Base-by-base conservation (phyloP, 2,797 vertebrate species). In the Cryptoprocta ferox region DNA sequence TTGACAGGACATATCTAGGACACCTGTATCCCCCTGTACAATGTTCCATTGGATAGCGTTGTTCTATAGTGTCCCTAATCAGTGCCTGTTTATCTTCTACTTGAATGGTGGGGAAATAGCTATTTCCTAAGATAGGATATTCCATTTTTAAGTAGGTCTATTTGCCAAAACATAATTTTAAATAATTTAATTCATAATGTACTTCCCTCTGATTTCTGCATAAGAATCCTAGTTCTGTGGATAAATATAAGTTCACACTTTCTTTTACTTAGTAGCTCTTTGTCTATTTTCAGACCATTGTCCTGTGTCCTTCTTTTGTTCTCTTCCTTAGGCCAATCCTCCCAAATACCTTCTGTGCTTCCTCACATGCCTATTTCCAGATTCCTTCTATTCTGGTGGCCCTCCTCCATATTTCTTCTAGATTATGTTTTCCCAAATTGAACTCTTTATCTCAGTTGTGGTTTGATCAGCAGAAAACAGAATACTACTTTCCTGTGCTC, bases 391-490 rank as follows among this genome's bases (percentile, higher is more conserved):
- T 75, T 50, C 30, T 26, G 18, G 16, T 7, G 1, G 28, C 50
- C 13, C 19, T 59, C 48, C 37, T 76, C 35, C 42, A 0, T 48
- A 48, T 82, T 70, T 66, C 39, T 92, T 35, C 59, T 26, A 18
- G 30, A 93, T 66, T 76, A 50, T 37, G 24, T 68, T 97, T 93
- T 66, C 37, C 78, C 78, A 92, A 89, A 79, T 19, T 63, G 89
- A 91, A 91, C 70, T 39, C 63, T 93, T 94, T 94, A 93, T 94
- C 73, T 96, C 61, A 32, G 21, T 32, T 83, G 73, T 45, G 35
- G 79, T 79, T 71, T 42, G n/a, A 95, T 76, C 79, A 70, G 26
- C 73, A 97, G 79, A 91, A 97, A 94, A 95, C 9, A 95, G 79
- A 89, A 89, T 32, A 66, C 35, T 73, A 65, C 30, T 95, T 91